Base-by-base conservation (phyloP, 2,113 vertebrate species). In the Zosterops borbonicus region DNA sequence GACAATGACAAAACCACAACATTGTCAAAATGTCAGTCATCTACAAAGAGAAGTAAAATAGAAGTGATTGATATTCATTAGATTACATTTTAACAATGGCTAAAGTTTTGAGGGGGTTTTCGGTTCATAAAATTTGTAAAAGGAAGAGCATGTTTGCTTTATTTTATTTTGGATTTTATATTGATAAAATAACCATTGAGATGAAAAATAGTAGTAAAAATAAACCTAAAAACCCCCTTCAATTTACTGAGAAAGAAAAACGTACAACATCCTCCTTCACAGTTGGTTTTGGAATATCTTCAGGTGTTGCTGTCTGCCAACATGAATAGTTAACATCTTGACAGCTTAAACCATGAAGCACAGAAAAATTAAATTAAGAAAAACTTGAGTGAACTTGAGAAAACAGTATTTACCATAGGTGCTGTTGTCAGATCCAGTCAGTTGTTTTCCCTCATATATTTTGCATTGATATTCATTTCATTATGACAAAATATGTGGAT, bases 201-300 rank as follows among this genome's bases (percentile, higher is more conserved):
- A 69, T 5, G 1, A 95, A 52, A 52, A 44, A 59, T 4, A 59
- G 19, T 2, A 52, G 16, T 56, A 47, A 71, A 91, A 91, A 69
- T 11, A 53, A 81, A 62, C 6, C 9, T 63, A 1, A 50, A 53
- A 81, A 0, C 0, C 0, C 5, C 9, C 14, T 83, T 78, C 29
- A 55, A 17, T 78, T 87, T 15, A 39, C 28, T 59, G 67, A 65
- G 46, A 86, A 93, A 46, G 19, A 69, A 69, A 81, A 74, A 8
- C 20, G 50, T 22, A 4, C 3, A 46, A 20, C 17, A 41, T 46
- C 13, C 10, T 67, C 12, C n/a, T 83, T 83, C 60, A 39, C 46
- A 74, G 59, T 0, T 65, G 15, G 13, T 31, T 94, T 77, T 91
- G 68, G 46, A 90, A 53, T 77, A 39, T 46, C 47, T 83, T 83